Evolutionary conservation across 2,113 vertebrate genomes (phyloP), one percentile per base, ranked within the genome.

Genomic region (Neofelis nebulosa): DNA sequence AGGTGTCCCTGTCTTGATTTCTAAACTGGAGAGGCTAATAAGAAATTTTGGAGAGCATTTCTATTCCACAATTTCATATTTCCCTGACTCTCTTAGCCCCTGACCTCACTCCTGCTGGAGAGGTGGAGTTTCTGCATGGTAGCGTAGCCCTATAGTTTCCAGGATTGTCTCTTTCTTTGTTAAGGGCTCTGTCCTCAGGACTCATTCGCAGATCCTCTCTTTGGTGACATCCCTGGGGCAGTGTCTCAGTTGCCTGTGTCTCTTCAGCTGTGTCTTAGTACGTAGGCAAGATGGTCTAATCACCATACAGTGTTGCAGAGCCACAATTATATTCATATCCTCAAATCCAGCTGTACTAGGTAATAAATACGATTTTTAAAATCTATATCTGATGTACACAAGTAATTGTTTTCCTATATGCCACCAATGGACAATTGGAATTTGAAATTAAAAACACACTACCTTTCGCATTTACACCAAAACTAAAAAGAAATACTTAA

Each of bases 371-470:
- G 29, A 71, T 45, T 65, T 80, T 76, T 7, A 27, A 78, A n/a
- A 82, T 61, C 23, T 65, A 3, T 66, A 13, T 48, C 14, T n/a
- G n/a, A 45, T 25, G 11, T 48, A 79, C 71, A 85, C 57, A 95
- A 69, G n/a, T 69, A 78, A 41, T 21, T 85, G 14, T 16, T 57
- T 95, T 55, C 52, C 86, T 57, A 84, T 57, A 63, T 80, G 63
- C 5, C 5, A 61, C 14, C 69, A 84, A 19, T 48, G 16, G 69
- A 84, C 7, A 80, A 52, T 0, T 71, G 63, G 27, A 68, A 90
- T 83, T 95, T 79, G 16, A 96, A 87, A 79, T 96, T 61, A 61
- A 61, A 23, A 76, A 55, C 55, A 92, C 78, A 79, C 33, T 50
- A 55, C 2, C 23, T 9, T 69, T 92, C 45, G 71, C 3, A 71